A percentile compares a stretch with the other conserved stretches of the same genome.
These are phyloP conservation scores for Corydoras sp. DNA, from an alignment of 2,113 vertebrate species.

Conservation along the genomic window DNA sequence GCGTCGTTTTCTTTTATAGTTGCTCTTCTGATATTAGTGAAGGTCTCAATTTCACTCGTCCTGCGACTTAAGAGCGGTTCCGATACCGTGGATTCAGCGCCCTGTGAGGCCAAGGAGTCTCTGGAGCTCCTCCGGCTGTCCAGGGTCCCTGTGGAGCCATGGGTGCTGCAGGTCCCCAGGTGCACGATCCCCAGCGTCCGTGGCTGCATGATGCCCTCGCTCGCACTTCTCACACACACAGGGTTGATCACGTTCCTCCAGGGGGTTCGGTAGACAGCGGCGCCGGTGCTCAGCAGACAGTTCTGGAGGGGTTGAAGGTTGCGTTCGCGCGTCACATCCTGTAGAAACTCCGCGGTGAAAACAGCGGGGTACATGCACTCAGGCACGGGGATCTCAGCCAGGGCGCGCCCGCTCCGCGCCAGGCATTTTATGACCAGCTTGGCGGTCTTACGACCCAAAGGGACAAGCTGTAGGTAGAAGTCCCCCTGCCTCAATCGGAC, in stretches of 20 bases:
- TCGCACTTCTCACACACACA: conserved; percentile 64
- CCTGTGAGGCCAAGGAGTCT: conserved; percentile 67
- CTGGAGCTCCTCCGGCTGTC: conserved; percentile 65
- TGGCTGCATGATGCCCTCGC: conserved; percentile 62
- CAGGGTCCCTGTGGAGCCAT: conserved; percentile 64
- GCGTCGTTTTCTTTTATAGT: background rate
- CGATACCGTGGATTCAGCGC: conserved; percentile 60
- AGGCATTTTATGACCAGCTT: conserved; percentile 78
- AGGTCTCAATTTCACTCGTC: conserved; percentile 10
- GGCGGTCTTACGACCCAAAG: conserved; percentile 65
- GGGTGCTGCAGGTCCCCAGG: conserved; percentile 57
- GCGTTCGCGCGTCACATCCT: conserved; percentile 67
- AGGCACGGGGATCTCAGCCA: conserved; percentile 67
- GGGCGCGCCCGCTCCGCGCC: conserved; percentile 64
- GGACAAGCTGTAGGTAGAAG: conserved; percentile 76
- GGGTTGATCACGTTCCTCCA: conserved; percentile 75
- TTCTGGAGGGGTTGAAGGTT: conserved; percentile 68
- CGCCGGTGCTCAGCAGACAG: conserved; percentile 71
- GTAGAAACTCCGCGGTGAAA: conserved; percentile 73
- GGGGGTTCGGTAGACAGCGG: conserved; percentile 65
- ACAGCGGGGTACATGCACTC: conserved; percentile 73
- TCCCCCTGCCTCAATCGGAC: conserved; percentile 72
- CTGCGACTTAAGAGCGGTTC: conserved; percentile 50
- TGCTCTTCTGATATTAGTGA: conserved; percentile 25
- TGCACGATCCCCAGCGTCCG: conserved; percentile 48